phyloP scores from a whole-genome alignment of 2,113 vertebrate species.

The Elaphurus davidianus region DNA sequence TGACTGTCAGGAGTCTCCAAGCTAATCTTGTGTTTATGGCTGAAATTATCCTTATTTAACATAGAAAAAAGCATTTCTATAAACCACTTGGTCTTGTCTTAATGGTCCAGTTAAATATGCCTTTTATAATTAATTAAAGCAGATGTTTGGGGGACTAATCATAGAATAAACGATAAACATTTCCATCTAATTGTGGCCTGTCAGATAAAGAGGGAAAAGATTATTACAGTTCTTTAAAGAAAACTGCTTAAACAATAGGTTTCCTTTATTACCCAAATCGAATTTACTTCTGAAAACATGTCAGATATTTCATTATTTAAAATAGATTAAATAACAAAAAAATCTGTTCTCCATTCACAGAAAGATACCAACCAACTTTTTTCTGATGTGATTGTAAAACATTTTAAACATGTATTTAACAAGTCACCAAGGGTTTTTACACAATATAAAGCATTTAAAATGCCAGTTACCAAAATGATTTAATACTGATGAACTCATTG shows the following conservation, averaged over 20 bases:
- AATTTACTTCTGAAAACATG: background rate
- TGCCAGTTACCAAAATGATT: background rate
- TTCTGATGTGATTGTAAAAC: background rate
- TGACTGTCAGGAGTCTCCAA: background rate
- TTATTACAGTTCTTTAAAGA: background rate
- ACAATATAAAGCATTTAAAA: background rate
- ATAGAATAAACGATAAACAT: background rate
- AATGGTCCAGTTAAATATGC: background rate
- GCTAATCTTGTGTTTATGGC: background rate
- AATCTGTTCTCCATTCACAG: background rate
- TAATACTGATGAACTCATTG: background rate
- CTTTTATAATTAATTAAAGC: background rate
- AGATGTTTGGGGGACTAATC: background rate
- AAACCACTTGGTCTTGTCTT: background rate
- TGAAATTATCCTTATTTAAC: conserved; percentile 8
- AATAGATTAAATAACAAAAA: background rate
- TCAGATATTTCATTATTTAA: background rate
- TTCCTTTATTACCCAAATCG: background rate
- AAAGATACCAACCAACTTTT: background rate
- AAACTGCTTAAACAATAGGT: background rate
- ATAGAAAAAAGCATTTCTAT: background rate
- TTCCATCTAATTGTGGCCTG: background rate
- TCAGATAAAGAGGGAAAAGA: background rate
- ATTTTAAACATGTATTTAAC: background rate
- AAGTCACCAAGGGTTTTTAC: background rate